Evolutionary conservation across 1,140 invertebrate genomes (phyloP).

Genomic region (Aporrectodea caliginosa): DNA sequence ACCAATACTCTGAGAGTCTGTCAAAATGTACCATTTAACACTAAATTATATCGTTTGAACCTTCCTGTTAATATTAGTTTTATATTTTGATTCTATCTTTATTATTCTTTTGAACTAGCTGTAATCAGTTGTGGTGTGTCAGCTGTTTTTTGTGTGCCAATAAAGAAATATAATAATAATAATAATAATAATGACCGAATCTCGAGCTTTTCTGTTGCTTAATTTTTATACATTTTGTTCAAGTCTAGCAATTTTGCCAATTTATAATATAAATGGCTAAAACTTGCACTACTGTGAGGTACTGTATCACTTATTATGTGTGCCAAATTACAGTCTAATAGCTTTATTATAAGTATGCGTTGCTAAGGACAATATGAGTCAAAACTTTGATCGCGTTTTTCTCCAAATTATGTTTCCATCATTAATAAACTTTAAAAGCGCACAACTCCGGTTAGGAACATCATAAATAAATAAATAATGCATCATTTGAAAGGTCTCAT

Average conservation of each 20-base stretch:
- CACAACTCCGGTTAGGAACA: not conserved
- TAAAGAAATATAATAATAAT: too few species aligned
- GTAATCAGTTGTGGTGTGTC: too few species aligned
- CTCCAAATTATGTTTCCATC: not conserved
- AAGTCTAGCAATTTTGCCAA: too few species aligned
- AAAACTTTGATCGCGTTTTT: not conserved
- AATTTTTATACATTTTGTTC: conserved; percentile 4
- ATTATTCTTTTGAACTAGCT: too few species aligned
- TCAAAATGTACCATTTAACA: too few species aligned
- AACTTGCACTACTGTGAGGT: too few species aligned
- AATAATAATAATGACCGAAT: not conserved
- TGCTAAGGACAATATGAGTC: not conserved
- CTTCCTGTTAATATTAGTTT: too few species aligned
- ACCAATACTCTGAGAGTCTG: too few species aligned
- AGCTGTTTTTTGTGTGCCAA: too few species aligned
- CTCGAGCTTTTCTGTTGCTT: not conserved
- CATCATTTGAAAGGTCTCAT: not conserved
- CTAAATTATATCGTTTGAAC: too few species aligned
- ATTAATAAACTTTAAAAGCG: not conserved
- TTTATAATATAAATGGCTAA: too few species aligned
- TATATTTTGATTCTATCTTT: too few species aligned
- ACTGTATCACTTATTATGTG: not conserved
- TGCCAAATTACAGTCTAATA: not conserved
- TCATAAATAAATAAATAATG: not conserved
- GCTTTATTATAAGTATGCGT: not conserved